These are phyloP conservation scores for Drosophila azteca DNA, from an alignment of 1,140 invertebrate species.

Conservation along the genomic window DNA sequence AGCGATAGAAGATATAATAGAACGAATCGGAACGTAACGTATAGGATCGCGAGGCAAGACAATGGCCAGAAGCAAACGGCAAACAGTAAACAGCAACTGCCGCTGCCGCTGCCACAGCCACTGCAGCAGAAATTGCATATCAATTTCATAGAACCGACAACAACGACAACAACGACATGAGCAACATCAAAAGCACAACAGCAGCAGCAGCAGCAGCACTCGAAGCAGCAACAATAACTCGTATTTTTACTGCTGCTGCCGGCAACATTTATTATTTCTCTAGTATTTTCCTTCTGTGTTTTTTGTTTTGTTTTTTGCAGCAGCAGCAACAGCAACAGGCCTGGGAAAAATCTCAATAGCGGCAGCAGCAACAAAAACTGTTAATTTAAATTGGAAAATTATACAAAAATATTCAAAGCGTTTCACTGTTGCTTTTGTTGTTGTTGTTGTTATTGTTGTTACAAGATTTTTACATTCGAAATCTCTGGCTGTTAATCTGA, in stretches of 20 bases:
- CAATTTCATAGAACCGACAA: constrained; percentile 34
- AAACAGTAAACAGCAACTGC: constrained; percentile 3
- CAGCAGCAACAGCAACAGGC: constrained; percentile 43
- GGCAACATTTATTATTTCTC: constrained; percentile 41
- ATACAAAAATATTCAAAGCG: constrained; percentile 82
- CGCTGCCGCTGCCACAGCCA: constrained; percentile 11
- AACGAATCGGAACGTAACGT: constrained; percentile 21
- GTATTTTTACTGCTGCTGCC: constrained; percentile 55
- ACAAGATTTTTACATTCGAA: constrained; percentile 68
- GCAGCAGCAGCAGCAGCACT: constrained; percentile 31
- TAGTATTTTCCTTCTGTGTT: constrained; percentile 19
- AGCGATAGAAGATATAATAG: constrained; percentile 32
- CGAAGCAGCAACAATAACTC: constrained; percentile 52
- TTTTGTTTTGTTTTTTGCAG: constrained; percentile 29
- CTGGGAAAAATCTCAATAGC: constrained; percentile 71
- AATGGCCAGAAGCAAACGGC: constrained; percentile 33
- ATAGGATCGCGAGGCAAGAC: constrained; percentile 11
- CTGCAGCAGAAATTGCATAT: constrained; percentile 50
- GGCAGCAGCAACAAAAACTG: constrained; percentile 51
- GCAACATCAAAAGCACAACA: constrained; percentile 22
- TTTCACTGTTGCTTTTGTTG: constrained; percentile 35
- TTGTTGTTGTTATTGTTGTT: constrained; percentile 26
- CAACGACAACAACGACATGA: constrained; percentile 10
- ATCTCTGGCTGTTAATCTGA: constrained; percentile 70
- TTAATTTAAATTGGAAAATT: constrained; percentile 83